Conservation (phyloP, 2,888 invertebrate genomes). For the Linnaemya tessellans region DNA sequence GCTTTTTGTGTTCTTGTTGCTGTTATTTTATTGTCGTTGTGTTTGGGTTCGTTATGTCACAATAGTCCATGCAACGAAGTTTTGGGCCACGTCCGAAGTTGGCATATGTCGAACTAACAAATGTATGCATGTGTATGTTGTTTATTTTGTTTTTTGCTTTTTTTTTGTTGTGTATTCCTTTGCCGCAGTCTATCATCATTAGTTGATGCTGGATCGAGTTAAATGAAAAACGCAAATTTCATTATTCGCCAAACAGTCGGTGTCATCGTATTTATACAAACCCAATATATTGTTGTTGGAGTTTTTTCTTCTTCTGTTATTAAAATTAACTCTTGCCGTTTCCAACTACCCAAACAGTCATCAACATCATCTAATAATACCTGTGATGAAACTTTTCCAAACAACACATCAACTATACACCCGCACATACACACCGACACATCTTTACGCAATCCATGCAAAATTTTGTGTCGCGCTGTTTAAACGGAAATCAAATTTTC, state of each 20-base stretch:
- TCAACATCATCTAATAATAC: conserved; percentile 49
- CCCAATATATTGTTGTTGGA: conserved; percentile 65
- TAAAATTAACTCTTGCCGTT: conserved; percentile 68
- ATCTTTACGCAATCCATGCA: conserved; percentile 43
- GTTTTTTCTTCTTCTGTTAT: conserved; percentile 50
- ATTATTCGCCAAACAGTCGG: conserved; percentile 73
- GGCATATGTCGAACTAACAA: conserved; percentile 70
- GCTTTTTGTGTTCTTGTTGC: conserved; percentile 10
- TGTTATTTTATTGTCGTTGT: conserved; percentile 16
- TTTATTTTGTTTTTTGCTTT: conserved; percentile 17
- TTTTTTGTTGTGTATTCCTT: conserved; percentile 62
- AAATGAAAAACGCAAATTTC: conserved; percentile 73
- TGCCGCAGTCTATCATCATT: conserved; percentile 73
- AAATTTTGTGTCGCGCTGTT: conserved; percentile 63
- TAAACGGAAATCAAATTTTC: conserved; percentile 75
- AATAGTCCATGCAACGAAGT: conserved; percentile 67
- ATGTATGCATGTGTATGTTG: conserved; percentile 22
- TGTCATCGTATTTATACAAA: conserved; percentile 70
- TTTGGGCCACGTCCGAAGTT: conserved; percentile 72
- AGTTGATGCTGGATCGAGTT: conserved; percentile 73
- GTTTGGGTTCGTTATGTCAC: conserved; percentile 61
- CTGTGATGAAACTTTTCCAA: conserved; percentile 59
- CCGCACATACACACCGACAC: background rate
- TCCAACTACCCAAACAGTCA: conserved; percentile 37
- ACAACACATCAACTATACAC: conserved; percentile 24